Conservation (phyloP, 1,140 invertebrate species). For the Leptinotarsa texana region DNA sequence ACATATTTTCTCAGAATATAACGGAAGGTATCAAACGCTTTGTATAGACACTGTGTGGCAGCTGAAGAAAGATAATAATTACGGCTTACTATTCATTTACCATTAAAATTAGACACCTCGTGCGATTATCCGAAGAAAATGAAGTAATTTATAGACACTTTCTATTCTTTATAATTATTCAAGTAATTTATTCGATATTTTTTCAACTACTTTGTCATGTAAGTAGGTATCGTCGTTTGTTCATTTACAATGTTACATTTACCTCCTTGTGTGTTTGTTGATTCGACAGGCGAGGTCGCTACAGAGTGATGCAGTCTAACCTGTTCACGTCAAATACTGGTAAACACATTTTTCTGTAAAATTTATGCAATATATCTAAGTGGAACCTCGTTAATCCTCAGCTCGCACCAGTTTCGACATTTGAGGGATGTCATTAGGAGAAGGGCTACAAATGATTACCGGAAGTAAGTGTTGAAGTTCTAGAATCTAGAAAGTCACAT, state of each 20-base stretch:
- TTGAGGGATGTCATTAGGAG: no score
- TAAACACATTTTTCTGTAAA: no score
- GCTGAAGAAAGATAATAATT: neutral
- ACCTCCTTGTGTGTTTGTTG: neutral
- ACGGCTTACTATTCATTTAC: neutral
- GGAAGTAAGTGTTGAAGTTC: no score
- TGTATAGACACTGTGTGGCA: neutral
- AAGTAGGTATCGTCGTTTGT: neutral
- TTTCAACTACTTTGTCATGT: conserved; percentile 1
- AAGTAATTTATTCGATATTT: neutral
- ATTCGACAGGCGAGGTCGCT: neutral
- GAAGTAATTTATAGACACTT: neutral
- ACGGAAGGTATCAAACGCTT: no score
- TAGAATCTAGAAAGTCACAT: no score
- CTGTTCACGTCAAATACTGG: no score
- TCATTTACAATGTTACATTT: neutral
- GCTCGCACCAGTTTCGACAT: no score
- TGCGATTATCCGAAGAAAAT: neutral
- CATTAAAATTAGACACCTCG: conserved; percentile 2
- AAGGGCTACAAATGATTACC: no score
- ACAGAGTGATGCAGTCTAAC: neutral
- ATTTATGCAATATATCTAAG: no score
- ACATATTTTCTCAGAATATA: neutral
- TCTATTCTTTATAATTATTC: neutral
- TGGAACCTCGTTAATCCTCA: no score